Conservation (phyloP, 2,888 invertebrate species). For the Panopea generosa region DNA sequence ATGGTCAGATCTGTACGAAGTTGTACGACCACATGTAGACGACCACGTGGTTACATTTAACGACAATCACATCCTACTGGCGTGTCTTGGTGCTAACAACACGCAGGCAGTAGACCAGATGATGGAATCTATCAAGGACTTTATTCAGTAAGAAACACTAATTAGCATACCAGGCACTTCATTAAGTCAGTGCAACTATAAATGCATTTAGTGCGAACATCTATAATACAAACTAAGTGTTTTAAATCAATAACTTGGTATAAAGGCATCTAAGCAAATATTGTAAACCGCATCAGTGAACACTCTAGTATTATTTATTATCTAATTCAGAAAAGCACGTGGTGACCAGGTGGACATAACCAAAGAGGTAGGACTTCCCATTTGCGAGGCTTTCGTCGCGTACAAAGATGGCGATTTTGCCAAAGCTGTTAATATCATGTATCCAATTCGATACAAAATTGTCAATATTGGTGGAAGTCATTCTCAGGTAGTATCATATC, state of each 20-base stretch:
- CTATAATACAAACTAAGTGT: too few species aligned
- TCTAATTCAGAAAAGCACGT: slow-evolving; percentile 12
- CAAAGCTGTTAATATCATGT: slow-evolving; percentile 81
- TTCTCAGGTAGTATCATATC: slow-evolving; percentile 85
- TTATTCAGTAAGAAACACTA: slow-evolving; percentile 72
- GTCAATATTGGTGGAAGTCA: slow-evolving; percentile 85
- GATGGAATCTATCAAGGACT: slow-evolving; percentile 80
- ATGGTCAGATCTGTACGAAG: slow-evolving; percentile 82
- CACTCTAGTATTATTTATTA: too few species aligned
- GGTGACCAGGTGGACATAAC: slow-evolving; percentile 64
- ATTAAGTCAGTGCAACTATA: too few species aligned
- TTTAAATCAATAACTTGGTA: too few species aligned
- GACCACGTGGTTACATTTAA: slow-evolving; percentile 86
- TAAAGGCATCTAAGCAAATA: too few species aligned
- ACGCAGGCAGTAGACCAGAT: slow-evolving; percentile 72
- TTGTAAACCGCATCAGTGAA: too few species aligned
- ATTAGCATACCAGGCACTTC: too few species aligned
- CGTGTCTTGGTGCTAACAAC: slow-evolving; percentile 82
- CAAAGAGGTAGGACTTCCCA: slow-evolving; percentile 73
- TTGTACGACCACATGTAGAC: slow-evolving; percentile 84
- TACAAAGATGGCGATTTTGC: slow-evolving; percentile 82
- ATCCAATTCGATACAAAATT: slow-evolving; percentile 83
- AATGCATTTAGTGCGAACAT: too few species aligned
- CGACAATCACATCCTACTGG: slow-evolving; percentile 85
- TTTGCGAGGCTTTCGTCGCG: slow-evolving; percentile 83